Conservation (phyloP, 1,140 invertebrate genomes). For the Apis laboriosa region DNA sequence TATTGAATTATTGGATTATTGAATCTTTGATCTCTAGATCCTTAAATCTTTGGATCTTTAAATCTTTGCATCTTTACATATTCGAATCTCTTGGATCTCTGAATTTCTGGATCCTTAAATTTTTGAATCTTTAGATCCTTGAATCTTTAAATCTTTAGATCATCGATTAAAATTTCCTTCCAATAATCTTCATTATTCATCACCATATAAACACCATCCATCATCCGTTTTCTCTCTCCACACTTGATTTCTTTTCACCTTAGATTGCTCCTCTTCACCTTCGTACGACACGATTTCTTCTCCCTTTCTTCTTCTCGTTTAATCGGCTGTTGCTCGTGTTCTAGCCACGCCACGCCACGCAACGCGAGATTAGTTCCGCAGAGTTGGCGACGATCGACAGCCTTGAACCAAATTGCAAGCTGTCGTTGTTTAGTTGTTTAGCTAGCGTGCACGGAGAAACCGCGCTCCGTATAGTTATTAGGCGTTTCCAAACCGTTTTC, state of each 20-base stretch:
- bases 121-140: too few relatives aligned
- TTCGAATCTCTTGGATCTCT: too few relatives aligned
- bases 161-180: too few relatives aligned
- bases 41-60: too few relatives aligned
- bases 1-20: too few relatives aligned
- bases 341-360: constrained; percentile 29
- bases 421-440: constrained; percentile 65
- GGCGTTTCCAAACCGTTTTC: not conserved
- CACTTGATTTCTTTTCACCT: not conserved
- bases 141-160: too few relatives aligned
- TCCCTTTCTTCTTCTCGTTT: constrained; percentile 2
- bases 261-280: constrained; percentile 1
- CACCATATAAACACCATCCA: too few relatives aligned
- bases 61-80: too few relatives aligned
- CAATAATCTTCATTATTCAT: too few relatives aligned
- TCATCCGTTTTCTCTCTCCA: not conserved
- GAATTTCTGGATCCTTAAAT: too few relatives aligned
- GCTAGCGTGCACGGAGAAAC: constrained; percentile 47
- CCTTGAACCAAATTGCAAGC: constrained; percentile 63
- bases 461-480: constrained; percentile 18
- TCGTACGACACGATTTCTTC: not conserved
- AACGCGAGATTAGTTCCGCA: constrained; percentile 65
- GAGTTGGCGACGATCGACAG: constrained; percentile 53
- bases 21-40: too few relatives aligned
- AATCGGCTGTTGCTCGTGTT: not conserved